A percentile compares a stretch with the other conserved stretches of the same genome.
phyloP scores from a whole-genome alignment of 1,140 invertebrate species.

The Brachystomella parvula region DNA sequence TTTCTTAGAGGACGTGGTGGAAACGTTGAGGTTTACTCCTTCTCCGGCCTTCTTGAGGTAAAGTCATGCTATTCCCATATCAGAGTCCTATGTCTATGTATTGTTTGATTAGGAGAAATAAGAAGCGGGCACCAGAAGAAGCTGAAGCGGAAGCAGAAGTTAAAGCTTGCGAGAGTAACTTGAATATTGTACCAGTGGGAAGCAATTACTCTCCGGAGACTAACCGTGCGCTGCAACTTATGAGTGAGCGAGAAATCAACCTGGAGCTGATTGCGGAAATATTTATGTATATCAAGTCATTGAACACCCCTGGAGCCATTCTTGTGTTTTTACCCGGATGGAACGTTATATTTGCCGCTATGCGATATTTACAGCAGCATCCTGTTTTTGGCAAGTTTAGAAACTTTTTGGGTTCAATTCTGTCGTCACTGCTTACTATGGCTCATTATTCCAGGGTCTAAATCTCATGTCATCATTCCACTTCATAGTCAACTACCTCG shows the following conservation, averaged over 20 bases:
- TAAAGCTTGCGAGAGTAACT: no score
- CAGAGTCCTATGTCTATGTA: neutral
- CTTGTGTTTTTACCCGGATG: conserved; percentile 88
- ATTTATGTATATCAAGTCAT: conserved; percentile 62
- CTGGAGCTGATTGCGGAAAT: conserved; percentile 85
- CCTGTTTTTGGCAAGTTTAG: conserved; percentile 57
- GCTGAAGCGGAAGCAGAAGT: conserved; percentile 59
- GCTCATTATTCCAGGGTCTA: conserved; percentile 44
- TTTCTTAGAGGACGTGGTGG: conserved; percentile 33
- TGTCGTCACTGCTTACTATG: neutral
- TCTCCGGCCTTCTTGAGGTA: conserved; percentile 38
- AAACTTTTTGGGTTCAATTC: conserved; percentile 9
- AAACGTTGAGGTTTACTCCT: conserved; percentile 26
- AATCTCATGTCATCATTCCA: conserved; percentile 64
- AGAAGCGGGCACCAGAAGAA: conserved; percentile 49
- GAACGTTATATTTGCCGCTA: conserved; percentile 86
- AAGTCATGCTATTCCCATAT: neutral
- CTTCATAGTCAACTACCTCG: conserved; percentile 83
- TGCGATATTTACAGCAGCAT: conserved; percentile 72
- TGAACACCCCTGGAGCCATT: conserved; percentile 70
- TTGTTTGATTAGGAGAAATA: conserved; percentile 46
- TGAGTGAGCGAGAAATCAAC: conserved; percentile 82
- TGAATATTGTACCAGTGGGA: conserved; percentile 56
- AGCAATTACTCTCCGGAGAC: conserved; percentile 55
- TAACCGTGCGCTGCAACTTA: conserved; percentile 57